Base-by-base conservation (phyloP, 92 coral and sea anemone species). In the Plumapathes pennacea region DNA sequence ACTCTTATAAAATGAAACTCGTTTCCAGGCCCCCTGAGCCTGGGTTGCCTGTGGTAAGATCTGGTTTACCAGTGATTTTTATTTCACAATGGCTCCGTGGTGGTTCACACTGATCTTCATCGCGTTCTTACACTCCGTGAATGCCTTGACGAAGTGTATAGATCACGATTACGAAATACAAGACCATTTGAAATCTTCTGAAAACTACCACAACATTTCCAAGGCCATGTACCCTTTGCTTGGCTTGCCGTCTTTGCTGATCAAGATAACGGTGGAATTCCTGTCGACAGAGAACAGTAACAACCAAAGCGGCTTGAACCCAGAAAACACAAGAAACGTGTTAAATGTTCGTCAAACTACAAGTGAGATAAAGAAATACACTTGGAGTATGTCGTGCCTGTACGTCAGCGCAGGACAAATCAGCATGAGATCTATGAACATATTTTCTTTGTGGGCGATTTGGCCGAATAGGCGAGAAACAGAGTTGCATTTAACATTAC, bases 301-400 rank as follows among this genome's bases (percentile, higher is more conserved):
- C 41, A 50, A 54, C 3, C 20, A 12, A 18, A 31, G 31, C 3
- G 33, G 17, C 3, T 8, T 38, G 31, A 18, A 27, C 25, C 50
- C 28, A 23, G 46, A 10, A 20, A 40, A 14, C 50, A 0, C 0
- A 5, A 50, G 17, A 23, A 50, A 12, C 3, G 42, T 39, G 59
- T 17, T 27, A 14, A 26, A 51, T 30, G 17, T 40, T 51, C 12
- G n/a, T 13, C 24, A 10, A 53, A 29, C 42, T 30, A 32, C 27
- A 19, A 53, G 7, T n/a, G 19, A 19, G 10, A 54, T 10, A 9
- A 32, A 12, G 29, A 54, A 15, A 36, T 56, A 22, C 32, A 75
- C 42, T 43, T 76, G 83, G 82, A 56, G 68, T 25, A 18, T 14
- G 29, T 46, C 62, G 10, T 75, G 75, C 57, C 13, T 60, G n/a